A percentile compares a stretch with the other conserved stretches of the same genome.
Evolutionary conservation across 2,113 vertebrate genomes (phyloP).

Genomic region (Fregata magnificens): DNA sequence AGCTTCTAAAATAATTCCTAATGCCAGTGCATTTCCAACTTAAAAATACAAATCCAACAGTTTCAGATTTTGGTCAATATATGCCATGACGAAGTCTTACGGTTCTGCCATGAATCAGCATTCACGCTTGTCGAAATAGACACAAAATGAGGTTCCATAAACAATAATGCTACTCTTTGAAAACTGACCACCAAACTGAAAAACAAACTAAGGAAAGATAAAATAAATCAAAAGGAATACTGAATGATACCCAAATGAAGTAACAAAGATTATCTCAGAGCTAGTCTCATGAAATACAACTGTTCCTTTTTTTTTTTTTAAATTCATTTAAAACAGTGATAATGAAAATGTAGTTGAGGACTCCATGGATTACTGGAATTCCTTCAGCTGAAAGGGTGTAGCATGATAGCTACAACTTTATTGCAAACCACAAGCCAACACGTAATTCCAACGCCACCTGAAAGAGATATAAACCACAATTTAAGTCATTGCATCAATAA

Average conservation of each 20-base stretch:
- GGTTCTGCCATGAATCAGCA: not conserved
- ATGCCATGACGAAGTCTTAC: not conserved
- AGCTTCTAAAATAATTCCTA: not conserved
- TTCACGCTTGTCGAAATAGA: not conserved
- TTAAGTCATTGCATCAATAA: not conserved
- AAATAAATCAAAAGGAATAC: not conserved
- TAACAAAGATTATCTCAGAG: not conserved
- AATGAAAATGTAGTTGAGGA: not conserved
- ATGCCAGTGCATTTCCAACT: not conserved
- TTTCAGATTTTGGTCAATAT: not conserved
- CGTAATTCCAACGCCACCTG: conserved; percentile 96
- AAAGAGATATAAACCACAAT: not conserved
- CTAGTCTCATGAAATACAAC: not conserved
- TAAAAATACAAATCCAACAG: not conserved
- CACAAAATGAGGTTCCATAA: not conserved
- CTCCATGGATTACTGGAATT: not conserved
- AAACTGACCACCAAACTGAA: not conserved
- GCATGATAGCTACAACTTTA: conserved; percentile 91
- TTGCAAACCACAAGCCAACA: conserved; percentile 98
- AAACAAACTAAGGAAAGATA: not conserved
- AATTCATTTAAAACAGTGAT: not conserved
- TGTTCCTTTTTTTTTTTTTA: not conserved
- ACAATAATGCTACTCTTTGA: not conserved
- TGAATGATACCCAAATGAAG: not conserved
- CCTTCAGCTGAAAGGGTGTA: conserved; percentile 87